A percentile compares a stretch with the other conserved stretches of the same genome.
phyloP scores from a whole-genome alignment of 2,888 invertebrate genomes.

The Leptopilina myrica region DNA sequence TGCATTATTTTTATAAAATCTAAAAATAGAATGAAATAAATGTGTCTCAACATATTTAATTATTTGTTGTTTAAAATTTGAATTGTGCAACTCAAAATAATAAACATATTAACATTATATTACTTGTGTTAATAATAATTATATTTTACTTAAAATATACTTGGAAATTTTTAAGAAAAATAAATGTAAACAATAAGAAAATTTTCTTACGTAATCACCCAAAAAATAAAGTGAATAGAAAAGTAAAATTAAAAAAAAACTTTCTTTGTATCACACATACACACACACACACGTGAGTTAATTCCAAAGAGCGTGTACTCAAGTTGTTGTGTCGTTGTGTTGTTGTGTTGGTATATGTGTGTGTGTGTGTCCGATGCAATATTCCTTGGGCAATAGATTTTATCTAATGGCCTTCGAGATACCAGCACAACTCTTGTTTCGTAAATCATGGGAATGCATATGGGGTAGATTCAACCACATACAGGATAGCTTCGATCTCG shows the following conservation, averaged over 20 bases:
- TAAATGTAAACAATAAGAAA: no score
- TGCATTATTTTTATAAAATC: no score
- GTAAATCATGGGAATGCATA: conserved; percentile 40
- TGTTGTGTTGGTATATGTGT: not conserved
- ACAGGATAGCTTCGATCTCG: conserved; percentile 39
- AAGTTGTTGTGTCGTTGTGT: no score
- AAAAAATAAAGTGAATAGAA: not conserved
- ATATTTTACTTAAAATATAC: no score
- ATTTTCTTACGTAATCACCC: not conserved
- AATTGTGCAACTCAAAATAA: no score
- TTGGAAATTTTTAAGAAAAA: no score
- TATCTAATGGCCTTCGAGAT: conserved; percentile 38
- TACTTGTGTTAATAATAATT: no score
- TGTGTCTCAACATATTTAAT: no score
- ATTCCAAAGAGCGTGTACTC: not conserved
- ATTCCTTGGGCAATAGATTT: conserved; percentile 34
- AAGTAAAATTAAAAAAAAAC: no score
- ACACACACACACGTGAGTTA: not conserved
- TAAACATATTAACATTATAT: no score
- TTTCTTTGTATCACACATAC: not conserved
- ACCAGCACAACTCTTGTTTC: conserved; percentile 37
- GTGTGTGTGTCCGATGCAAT: conserved; percentile 16
- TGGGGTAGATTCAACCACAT: conserved; percentile 30
- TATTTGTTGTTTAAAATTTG: no score
- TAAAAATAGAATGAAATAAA: no score